Percentiles rank a stretch among this genome's conserved stretches.
Evolutionary conservation across 2,797 vertebrate species (phyloP).

Genomic region (Acipenser transmontanus): DNA sequence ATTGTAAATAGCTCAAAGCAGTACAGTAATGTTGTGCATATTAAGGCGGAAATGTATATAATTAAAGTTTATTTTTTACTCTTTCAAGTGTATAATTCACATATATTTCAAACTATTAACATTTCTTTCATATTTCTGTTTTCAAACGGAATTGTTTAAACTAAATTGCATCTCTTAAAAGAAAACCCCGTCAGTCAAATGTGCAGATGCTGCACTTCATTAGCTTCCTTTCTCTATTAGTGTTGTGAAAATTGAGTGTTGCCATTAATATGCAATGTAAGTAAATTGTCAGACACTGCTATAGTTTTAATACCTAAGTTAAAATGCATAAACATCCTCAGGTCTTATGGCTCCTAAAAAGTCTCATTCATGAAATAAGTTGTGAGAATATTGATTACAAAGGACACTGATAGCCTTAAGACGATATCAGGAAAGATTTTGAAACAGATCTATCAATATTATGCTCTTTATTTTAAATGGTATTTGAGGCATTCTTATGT

Average conservation of each 20-base stretch:
- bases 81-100: background rate
- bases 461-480: background rate
- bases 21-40: background rate
- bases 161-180: no score
- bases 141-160: no score
- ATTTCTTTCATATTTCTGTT: background rate
- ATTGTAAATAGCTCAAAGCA: background rate
- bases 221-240: background rate
- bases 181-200: background rate
- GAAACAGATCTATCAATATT: conserved; percentile 7
- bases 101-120: background rate
- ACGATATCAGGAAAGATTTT: conserved; percentile 2
- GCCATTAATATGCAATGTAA: conserved; percentile 16
- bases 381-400: conserved; percentile 55
- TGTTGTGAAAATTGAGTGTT: conserved; percentile 6
- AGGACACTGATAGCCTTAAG: conserved; percentile 6
- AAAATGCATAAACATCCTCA: conserved; percentile 15
- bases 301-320: conserved; percentile 23
- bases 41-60: background rate
- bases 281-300: conserved; percentile 14
- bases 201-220: background rate
- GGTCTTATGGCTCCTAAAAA: conserved; percentile 39
- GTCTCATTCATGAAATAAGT: conserved; percentile 57
- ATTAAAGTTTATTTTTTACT: background rate
- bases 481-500: background rate